Evolutionary conservation across 2,888 invertebrate genomes (phyloP).

Genomic region (Xanthia icteritia): DNA sequence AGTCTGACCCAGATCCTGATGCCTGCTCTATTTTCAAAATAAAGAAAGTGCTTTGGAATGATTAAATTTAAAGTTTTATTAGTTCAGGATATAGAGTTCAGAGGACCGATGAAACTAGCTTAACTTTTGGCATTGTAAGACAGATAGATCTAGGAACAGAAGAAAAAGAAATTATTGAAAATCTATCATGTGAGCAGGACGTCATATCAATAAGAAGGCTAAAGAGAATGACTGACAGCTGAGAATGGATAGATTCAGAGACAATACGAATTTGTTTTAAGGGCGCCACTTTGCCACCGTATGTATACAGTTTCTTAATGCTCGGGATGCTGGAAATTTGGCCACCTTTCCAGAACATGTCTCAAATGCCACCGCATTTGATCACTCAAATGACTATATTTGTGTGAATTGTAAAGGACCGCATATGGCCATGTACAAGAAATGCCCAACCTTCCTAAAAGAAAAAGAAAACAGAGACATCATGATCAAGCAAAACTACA

Average conservation of each 20-base stretch:
- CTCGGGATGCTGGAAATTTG: conserved; percentile 39
- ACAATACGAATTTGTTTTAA: conserved; percentile 37
- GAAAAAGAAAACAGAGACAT: conserved; percentile 9
- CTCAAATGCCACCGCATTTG: conserved; percentile 33
- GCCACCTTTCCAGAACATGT: conserved; percentile 16
- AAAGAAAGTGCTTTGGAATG: no score
- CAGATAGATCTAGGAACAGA: conserved; percentile 34
- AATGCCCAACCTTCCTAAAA: conserved; percentile 85
- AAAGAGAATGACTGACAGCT: neutral
- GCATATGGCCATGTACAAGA: conserved; percentile 31
- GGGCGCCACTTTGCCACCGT: conserved; percentile 8
- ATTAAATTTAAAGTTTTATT: no score
- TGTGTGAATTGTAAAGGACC: conserved; percentile 39
- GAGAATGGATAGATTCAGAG: conserved; percentile 26
- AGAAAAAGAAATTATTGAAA: conserved; percentile 25
- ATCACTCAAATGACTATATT: conserved; percentile 11
- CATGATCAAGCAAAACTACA: neutral
- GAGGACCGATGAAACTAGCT: no score
- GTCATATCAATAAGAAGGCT: conserved; percentile 23
- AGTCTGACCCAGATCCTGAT: no score
- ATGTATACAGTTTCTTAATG: conserved; percentile 39
- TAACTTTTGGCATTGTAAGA: neutral
- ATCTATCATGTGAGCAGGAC: conserved; percentile 5
- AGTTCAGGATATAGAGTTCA: no score
- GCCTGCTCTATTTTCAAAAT: no score